Evolutionary conservation across 2,113 vertebrate genomes (phyloP).

Genomic region (Tragelaphus imberbis): DNA sequence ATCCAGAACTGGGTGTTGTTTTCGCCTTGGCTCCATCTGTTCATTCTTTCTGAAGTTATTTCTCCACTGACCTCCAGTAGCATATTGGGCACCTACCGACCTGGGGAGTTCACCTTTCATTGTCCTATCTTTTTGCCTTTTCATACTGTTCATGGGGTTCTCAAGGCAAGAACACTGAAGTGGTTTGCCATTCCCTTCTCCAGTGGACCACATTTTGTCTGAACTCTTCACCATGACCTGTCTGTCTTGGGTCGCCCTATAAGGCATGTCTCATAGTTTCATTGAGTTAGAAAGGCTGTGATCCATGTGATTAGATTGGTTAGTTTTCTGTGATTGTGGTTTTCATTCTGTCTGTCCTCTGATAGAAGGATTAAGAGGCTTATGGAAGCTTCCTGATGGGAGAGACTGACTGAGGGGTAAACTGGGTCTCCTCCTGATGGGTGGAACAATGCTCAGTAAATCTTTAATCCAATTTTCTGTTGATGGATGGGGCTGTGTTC

Average conservation of each 20-base stretch:
- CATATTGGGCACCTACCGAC: not conserved
- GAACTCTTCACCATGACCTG: not conserved
- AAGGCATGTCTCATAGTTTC: not conserved
- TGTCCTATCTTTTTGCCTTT: not conserved
- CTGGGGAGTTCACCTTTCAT: not conserved
- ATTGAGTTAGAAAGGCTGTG: not conserved
- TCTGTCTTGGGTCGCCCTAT: not conserved
- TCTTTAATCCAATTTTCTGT: not conserved
- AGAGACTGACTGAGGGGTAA: not conserved
- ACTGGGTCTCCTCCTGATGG: not conserved
- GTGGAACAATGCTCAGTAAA: not conserved
- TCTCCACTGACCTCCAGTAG: not conserved
- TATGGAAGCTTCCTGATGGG: not conserved
- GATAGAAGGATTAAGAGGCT: not conserved
- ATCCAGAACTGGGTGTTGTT: not conserved
- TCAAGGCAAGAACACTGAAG: not conserved
- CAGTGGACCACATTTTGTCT: not conserved
- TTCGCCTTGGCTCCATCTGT: fast-evolving
- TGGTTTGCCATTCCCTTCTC: not conserved
- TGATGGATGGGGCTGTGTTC: not conserved
- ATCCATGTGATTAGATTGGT: not conserved
- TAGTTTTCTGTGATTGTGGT: not conserved
- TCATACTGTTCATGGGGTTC: not conserved
- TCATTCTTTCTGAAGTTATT: not conserved
- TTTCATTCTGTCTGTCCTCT: not conserved